Percentiles rank a stretch among this genome's conserved stretches.
Conservation (phyloP, 2,113 vertebrate species). For the Neogobius melanostomus region DNA sequence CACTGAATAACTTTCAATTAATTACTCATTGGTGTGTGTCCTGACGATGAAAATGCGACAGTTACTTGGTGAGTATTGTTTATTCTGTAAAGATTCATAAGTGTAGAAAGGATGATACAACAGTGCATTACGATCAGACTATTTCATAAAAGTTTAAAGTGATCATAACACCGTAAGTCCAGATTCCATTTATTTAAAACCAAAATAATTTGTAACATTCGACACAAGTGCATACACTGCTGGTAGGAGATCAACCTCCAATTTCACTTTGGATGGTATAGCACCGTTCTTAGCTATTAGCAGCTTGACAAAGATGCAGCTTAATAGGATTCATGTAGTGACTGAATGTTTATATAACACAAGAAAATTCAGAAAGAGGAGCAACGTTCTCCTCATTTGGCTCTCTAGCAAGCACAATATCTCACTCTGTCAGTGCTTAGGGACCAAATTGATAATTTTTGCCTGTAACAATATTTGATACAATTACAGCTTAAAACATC, state of each 20-base stretch:
- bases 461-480: constrained; percentile 69
- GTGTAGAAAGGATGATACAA: constrained; percentile 81
- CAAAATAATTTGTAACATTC: constrained; percentile 78
- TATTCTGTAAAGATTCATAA: constrained; percentile 82
- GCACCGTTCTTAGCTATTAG: constrained; percentile 77
- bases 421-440: constrained; percentile 72
- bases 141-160: constrained; percentile 76
- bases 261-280: constrained; percentile 79
- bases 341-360: constrained; percentile 68
- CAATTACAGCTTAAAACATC: constrained; percentile 74
- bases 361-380: constrained; percentile 66
- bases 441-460: constrained; percentile 73
- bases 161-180: constrained; percentile 79
- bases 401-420: constrained; percentile 75
- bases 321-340: constrained; percentile 76
- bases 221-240: constrained; percentile 80
- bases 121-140: constrained; percentile 78
- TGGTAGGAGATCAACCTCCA: constrained; percentile 78
- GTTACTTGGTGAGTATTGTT: constrained; percentile 75
- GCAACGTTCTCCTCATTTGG: constrained; percentile 71
- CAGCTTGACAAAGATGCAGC: constrained; percentile 78
- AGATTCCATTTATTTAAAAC: constrained; percentile 74
- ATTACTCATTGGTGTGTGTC: constrained; percentile 19
- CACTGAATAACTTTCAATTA: constrained; percentile 28
- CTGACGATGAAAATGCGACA: constrained; percentile 23